Conservation (phyloP, 2,888 invertebrate genomes). For the Aporophyla lueneburgensis region DNA sequence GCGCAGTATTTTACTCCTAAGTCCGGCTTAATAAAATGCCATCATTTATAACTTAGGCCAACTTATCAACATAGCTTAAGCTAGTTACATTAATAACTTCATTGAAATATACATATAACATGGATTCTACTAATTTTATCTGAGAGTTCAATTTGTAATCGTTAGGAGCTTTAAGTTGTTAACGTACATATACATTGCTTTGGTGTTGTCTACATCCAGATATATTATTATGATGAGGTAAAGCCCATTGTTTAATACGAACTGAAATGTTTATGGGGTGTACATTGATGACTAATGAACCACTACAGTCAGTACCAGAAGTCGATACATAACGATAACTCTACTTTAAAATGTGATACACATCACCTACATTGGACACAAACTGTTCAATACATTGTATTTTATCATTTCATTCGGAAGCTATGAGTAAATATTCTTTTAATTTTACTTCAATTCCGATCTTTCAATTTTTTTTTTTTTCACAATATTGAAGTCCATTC, state of each 20-base stretch:
- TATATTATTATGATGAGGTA: neutral
- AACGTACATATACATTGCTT: neutral
- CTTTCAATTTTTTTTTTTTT: no score
- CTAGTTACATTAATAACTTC: conserved; percentile 48
- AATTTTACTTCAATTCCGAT: no score
- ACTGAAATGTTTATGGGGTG: neutral
- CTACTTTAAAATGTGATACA: no score
- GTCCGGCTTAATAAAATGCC: conserved; percentile 46
- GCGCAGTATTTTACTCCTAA: conserved; percentile 36
- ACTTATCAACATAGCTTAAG: conserved; percentile 46
- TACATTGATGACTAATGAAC: neutral
- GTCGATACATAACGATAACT: no score
- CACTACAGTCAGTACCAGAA: no score
- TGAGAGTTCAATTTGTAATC: conserved; percentile 33
- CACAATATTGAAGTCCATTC: no score
- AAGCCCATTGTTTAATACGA: neutral
- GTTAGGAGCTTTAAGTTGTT: conserved; percentile 1
- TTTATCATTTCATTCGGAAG: no score
- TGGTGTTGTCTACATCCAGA: neutral
- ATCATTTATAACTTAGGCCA: conserved; percentile 56
- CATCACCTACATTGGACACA: no score
- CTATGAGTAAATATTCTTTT: no score
- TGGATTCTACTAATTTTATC: conserved; percentile 31
- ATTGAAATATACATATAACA: conserved; percentile 46
- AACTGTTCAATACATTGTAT: no score